Conservation (phyloP, 2,888 invertebrate species). For the Pandemis heparana region DNA sequence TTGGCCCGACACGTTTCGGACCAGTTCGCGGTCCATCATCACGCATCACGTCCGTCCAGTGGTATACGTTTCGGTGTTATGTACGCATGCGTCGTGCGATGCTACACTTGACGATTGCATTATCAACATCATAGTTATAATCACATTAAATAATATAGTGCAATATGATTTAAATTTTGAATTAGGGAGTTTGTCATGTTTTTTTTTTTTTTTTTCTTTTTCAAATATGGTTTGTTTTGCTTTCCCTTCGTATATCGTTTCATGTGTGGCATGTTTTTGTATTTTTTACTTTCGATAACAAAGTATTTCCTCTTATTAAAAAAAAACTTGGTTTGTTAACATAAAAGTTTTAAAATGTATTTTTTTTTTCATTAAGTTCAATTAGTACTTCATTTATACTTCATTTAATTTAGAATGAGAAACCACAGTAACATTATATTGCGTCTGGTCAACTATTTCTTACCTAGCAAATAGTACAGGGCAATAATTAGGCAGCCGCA, state of each 20-base stretch:
- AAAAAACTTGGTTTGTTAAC: neutral
- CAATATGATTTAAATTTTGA: no score
- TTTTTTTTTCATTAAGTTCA: no score
- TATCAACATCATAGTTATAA: neutral
- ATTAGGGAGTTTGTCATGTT: constrained; percentile 1
- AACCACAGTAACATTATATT: no score
- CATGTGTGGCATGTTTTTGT: constrained; percentile 24
- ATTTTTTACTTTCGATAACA: neutral
- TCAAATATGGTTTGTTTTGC: neutral
- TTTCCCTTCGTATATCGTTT: constrained; percentile 27
- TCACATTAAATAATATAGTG: neutral
- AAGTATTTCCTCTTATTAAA: neutral
- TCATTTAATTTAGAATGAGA: no score
- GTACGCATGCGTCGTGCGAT: constrained; percentile 61
- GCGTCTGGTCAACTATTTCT: no score
- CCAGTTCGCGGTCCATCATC: neutral
- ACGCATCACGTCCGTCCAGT: neutral
- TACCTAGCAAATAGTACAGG: no score
- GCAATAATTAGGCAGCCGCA: no score
- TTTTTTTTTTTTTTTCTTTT: neutral
- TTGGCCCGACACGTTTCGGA: no score
- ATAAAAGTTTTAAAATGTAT: neutral
- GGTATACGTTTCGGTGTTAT: constrained; percentile 44
- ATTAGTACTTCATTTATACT: no score
- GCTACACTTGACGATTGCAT: neutral